These are phyloP conservation scores for Aspidapion aeneum DNA, from an alignment of 2,888 invertebrate species.

Conservation along the genomic window DNA sequence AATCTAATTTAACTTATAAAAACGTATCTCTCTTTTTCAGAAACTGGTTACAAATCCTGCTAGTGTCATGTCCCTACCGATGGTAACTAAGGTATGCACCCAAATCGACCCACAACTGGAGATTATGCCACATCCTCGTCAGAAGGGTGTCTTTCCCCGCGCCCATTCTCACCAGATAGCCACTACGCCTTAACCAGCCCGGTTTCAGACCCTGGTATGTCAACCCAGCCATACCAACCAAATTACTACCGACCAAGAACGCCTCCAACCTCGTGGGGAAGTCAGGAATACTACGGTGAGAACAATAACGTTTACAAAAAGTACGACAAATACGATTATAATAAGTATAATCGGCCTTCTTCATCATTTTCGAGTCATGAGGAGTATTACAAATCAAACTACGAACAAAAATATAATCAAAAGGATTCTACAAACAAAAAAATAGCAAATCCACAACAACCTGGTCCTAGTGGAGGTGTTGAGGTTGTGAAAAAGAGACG, in stretches of 20 bases:
- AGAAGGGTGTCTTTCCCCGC: constrained; percentile 42
- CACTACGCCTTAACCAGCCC: constrained; percentile 41
- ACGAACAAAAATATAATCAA: constrained; percentile 22
- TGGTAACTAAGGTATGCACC: background rate
- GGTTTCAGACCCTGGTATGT: constrained; percentile 43
- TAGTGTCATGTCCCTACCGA: background rate
- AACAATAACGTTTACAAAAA: constrained; percentile 42
- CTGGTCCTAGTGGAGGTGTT: constrained; percentile 34
- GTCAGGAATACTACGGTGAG: constrained; percentile 42
- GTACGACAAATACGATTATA: constrained; percentile 38
- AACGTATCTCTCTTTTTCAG: background rate
- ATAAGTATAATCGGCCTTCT: constrained; percentile 31
- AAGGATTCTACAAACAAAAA: constrained; percentile 17
- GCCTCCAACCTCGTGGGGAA: constrained; percentile 33
- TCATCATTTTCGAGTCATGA: constrained; percentile 25
- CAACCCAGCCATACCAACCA: constrained; percentile 45
- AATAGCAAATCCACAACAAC: constrained; percentile 8
- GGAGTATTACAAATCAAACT: constrained; percentile 33
- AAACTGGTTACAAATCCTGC: background rate
- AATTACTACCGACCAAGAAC: constrained; percentile 38
- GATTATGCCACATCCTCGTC: constrained; percentile 38
- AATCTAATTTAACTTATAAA: too few relatives aligned
- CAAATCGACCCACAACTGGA: background rate
- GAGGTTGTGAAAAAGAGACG: constrained; percentile 56
- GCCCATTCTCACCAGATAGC: constrained; percentile 44